Percentiles rank a stretch among this genome's conserved stretches.
These are phyloP conservation scores for Zhengitettix transpicula DNA, from an alignment of 2,888 invertebrate species.

Conservation along the genomic window DNA sequence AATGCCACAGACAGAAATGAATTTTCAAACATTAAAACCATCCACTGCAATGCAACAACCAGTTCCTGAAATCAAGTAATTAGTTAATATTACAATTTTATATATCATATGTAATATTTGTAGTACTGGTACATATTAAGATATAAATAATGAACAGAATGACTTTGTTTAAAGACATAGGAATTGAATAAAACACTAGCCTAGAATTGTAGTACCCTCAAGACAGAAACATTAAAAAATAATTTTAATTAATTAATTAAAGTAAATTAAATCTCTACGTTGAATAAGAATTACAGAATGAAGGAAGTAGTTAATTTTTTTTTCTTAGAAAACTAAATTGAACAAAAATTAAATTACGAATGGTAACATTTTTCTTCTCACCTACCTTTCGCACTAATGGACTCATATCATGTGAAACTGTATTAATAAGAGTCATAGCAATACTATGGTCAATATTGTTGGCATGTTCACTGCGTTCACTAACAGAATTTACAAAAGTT, in stretches of 20 bases:
- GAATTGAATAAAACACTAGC: too few species aligned
- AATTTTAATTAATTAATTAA: too few species aligned
- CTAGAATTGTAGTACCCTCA: too few species aligned
- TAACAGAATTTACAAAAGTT: conserved; percentile 74
- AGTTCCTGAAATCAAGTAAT: conserved; percentile 40
- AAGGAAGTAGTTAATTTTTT: background rate
- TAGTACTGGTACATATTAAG: too few species aligned
- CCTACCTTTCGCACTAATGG: conserved; percentile 61
- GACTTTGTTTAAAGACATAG: too few species aligned
- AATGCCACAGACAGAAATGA: conserved; percentile 59
- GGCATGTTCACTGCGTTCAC: conserved; percentile 77
- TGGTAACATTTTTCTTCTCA: conserved; percentile 2
- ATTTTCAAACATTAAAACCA: conserved; percentile 72
- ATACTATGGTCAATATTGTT: conserved; percentile 87
- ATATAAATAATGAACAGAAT: too few species aligned
- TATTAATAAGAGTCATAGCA: conserved; percentile 68
- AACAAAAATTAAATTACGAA: background rate
- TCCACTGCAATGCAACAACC: conserved; percentile 72
- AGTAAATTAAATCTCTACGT: background rate
- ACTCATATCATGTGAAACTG: conserved; percentile 66
- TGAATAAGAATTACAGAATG: background rate
- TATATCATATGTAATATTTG: background rate
- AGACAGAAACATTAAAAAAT: too few species aligned
- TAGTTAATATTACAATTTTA: background rate
- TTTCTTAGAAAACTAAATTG: background rate